phyloP scores from a whole-genome alignment of 2,797 vertebrate genomes.

The Caiman crocodilus region DNA sequence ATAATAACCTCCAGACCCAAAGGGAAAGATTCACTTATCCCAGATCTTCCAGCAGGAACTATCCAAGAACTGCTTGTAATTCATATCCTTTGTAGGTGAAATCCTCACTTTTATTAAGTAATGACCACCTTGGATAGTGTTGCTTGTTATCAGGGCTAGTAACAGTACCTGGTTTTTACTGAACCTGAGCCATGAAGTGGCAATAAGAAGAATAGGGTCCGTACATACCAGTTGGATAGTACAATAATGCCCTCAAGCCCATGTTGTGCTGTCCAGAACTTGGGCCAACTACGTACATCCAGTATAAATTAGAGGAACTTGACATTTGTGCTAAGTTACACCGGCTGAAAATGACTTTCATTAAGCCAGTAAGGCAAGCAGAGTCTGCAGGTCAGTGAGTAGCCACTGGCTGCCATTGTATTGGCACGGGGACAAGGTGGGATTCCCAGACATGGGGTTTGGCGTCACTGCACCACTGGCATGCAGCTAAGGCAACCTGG shows the following conservation, averaged over 20 bases:
- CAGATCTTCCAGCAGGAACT: not conserved
- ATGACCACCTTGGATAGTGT: not conserved
- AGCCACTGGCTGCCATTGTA: not conserved
- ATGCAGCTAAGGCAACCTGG: accelerated
- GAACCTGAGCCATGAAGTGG: not conserved
- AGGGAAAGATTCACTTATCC: conserved; percentile 29
- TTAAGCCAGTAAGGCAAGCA: not conserved
- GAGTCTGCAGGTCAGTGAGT: not conserved
- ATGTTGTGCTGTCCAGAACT: not conserved
- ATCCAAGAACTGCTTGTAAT: not conserved
- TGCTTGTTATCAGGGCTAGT: not conserved
- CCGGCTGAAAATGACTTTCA: not conserved
- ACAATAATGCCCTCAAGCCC: not conserved
- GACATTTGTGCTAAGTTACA: not conserved
- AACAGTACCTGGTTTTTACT: conserved; percentile 23
- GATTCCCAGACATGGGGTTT: not conserved
- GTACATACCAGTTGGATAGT: not conserved
- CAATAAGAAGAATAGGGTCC: conserved; percentile 5
- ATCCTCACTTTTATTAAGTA: conserved; percentile 15
- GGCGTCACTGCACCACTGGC: not conserved
- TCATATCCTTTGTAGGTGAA: conserved; percentile 6
- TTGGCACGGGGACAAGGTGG: not conserved
- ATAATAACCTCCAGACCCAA: conserved; percentile 23
- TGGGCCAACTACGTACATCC: conserved; percentile 2
- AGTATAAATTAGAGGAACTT: not conserved